phyloP scores from a whole-genome alignment of 2,797 vertebrate genomes.

The Potorous gilbertii region DNA sequence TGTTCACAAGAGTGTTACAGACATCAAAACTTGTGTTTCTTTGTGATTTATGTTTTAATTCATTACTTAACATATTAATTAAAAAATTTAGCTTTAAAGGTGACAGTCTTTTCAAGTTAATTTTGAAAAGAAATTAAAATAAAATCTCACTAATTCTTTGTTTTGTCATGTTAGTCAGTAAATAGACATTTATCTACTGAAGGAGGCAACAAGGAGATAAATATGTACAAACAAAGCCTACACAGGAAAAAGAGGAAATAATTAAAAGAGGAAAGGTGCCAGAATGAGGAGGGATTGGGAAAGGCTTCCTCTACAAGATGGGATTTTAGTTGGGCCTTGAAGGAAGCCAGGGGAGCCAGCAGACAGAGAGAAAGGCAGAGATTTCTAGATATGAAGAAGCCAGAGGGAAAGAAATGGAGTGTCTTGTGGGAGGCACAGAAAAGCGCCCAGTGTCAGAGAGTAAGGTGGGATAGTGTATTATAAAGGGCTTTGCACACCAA shows the following conservation, averaged over 20 bases:
- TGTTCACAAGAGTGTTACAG: slow-evolving; percentile 21
- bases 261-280: neutral
- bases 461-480: neutral
- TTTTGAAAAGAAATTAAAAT: slow-evolving; percentile 43
- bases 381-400: neutral
- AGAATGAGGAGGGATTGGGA: neutral
- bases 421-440: neutral
- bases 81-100: neutral
- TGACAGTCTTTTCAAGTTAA: slow-evolving; percentile 8
- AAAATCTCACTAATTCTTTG: slow-evolving; percentile 1
- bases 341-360: neutral
- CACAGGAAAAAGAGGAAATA: neutral
- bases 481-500: slow-evolving; percentile 2
- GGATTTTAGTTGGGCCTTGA: neutral
- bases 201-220: neutral
- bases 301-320: neutral
- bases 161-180: neutral
- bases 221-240: neutral
- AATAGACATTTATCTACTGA: neutral
- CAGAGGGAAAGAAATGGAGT: neutral
- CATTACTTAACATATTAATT: slow-evolving; percentile 12
- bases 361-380: neutral
- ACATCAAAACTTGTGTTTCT: slow-evolving; percentile 24
- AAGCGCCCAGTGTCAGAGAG: neutral
- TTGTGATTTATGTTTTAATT: slow-evolving; percentile 31